Base-by-base conservation (phyloP, 2,888 invertebrate genomes). In the Euphydryas editha region DNA sequence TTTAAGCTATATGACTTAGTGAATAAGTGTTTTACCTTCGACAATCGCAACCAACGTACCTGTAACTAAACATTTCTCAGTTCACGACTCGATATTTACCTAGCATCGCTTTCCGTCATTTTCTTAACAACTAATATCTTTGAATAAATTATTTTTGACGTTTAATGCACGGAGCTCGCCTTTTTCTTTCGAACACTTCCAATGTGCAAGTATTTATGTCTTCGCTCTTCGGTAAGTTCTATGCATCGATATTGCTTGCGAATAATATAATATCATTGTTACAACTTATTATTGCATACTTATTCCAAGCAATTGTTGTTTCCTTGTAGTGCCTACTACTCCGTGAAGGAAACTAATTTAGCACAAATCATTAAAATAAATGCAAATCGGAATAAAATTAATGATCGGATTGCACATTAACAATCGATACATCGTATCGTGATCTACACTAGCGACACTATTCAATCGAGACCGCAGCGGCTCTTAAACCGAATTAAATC, bases 381-480 rank as follows among this genome's bases (percentile, higher is more conserved):
- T 73, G 73, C 75, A 54, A 36, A 54, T 36, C 36, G 36, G 54
- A 54, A 54, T 36, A 36, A n/a, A 36, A 17, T n/a, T 54, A 36
- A 54, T n/a, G 36, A 69, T 81, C 73, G 79, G 81, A 83, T 81
- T 81, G 83, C 82, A 83, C 79, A 81, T 81, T 79, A 76, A 77
- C 71, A 71, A 75, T 75, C 72, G 78, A 74, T 80, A 80, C 76
- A 67, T 67, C 72, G 81, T 80, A 78, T 72, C 79, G 76, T 74
- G 80, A 73, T 78, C 86, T 87, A 87, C 80, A 78, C 89, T 89
- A 88, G 89, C 90, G 86, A 86, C 77, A 85, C 88, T 88, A 90
- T 75, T 47, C 49, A 51, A 51, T 51, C 62, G 69, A 63, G 62
- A 65, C 70, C 66, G 66, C 63, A 55, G 63, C 62, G 63, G 61